Conservation (phyloP, 1,140 invertebrate species). For the Panagrolaimus sp. region DNA sequence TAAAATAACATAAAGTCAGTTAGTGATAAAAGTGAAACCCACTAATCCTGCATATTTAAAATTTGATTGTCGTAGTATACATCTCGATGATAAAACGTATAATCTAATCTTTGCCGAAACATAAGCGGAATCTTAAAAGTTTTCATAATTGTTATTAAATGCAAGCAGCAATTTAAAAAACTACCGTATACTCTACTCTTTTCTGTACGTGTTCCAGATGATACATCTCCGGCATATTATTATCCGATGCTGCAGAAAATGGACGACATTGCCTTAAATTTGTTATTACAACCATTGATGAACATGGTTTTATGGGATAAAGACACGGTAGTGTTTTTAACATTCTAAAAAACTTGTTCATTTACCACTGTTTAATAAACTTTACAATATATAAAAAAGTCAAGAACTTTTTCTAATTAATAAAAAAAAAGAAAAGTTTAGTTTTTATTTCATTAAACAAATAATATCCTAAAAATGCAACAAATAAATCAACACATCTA, state of each 20-base stretch:
- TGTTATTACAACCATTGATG: too few species aligned
- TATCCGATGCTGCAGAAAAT: background rate
- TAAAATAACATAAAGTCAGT: background rate
- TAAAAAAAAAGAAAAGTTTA: background rate
- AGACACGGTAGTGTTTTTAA: too few species aligned
- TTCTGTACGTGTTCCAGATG: conserved; percentile 37
- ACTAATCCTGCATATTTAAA: conserved; percentile 15
- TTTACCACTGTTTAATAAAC: background rate
- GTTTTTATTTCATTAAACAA: background rate
- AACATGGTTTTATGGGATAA: too few species aligned
- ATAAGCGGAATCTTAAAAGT: conserved; percentile 30
- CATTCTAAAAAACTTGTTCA: too few species aligned
- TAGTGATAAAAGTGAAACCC: too few species aligned
- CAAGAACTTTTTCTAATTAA: background rate
- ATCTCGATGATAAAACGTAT: conserved; percentile 33
- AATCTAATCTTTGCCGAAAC: conserved; percentile 33
- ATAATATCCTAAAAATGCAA: background rate
- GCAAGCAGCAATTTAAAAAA: background rate
- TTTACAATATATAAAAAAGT: background rate
- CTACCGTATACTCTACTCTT: conserved; percentile 29
- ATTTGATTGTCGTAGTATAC: conserved; percentile 38
- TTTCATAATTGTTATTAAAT: background rate
- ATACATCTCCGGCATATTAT: conserved; percentile 29
- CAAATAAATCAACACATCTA: background rate
- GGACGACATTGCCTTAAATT: too few species aligned